phyloP scores from a whole-genome alignment of 2,797 vertebrate species.

The Phoeniculus purpureus region DNA sequence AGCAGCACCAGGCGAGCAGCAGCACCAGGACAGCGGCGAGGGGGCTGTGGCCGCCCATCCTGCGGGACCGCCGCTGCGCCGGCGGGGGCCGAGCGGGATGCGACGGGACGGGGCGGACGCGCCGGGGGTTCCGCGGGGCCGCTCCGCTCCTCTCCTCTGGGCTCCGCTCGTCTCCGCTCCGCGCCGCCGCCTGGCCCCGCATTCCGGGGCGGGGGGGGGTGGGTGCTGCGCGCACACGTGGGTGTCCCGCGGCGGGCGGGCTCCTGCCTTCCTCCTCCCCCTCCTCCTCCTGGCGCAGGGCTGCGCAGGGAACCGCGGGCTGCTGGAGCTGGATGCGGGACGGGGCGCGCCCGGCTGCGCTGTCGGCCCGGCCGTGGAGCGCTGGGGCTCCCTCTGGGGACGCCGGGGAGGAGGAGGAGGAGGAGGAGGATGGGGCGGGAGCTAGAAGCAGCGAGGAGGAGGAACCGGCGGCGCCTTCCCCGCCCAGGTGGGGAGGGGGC shows the following conservation, averaged over 20 bases:
- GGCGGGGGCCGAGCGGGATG: neutral
- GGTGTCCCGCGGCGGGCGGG: neutral
- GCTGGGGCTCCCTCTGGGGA: constrained; percentile 59
- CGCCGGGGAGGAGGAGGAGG: neutral
- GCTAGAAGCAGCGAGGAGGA: neutral
- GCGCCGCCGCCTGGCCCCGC: neutral
- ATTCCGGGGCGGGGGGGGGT: constrained; percentile 15
- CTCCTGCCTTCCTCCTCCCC: neutral
- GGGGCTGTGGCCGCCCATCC: constrained; percentile 32
- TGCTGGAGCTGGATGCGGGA: constrained; percentile 2
- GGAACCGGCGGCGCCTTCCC: neutral
- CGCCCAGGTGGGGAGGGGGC: neutral
- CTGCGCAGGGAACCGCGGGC: neutral
- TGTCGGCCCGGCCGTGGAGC: neutral
- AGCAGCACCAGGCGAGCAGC: constrained; percentile 41
- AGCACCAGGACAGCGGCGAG: constrained; percentile 40
- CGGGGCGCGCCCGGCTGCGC: neutral
- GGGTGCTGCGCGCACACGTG: constrained; percentile 47
- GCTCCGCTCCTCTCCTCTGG: neutral
- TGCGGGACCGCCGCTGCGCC: neutral
- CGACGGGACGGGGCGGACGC: neutral
- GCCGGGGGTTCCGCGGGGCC: neutral
- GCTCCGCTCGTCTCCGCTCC: neutral
- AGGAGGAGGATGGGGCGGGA: constrained; percentile 9
- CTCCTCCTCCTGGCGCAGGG: neutral